Base-by-base conservation (phyloP, 2,113 vertebrate genomes). In the Struthidea cinerea region DNA sequence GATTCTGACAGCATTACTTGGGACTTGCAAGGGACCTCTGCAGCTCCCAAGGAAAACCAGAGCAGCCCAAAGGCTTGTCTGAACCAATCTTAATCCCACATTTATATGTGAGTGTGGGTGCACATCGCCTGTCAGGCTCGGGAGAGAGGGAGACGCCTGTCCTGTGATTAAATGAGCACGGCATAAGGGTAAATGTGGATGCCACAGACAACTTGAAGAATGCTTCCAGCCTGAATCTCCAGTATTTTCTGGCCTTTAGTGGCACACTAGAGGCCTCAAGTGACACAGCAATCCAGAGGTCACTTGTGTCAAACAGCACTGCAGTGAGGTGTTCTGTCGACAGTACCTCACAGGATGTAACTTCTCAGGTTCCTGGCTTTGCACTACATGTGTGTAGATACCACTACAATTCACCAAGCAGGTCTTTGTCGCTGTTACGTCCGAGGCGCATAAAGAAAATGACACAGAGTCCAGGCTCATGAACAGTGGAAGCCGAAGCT, bases 1-100 rank as follows among this genome's bases (percentile, higher is more conserved):
- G 61, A 17, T 24, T 30, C 32, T 75, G 33, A 32, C n/a, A 55
- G 37, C 42, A 19, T 13, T 3, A 0, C 13, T 23, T 1, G 7
- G 39, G 30, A 44, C 8, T 55, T 61, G 19, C 1, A 7, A 80
- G 63, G 33, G 35, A 37, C 32, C 28, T 39, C 46, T 63, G 57
- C 35, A 37, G 37, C 33, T 70, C 50, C 41, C 74, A 65, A 32
- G 32, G n/a, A 42, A 30, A 56, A 75, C 26, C 42, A 53, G 42
- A 68, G 42, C 60, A 56, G 53, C 35, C 28, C 69, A 78, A 87
- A 77, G 18, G 15, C 16, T 70, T 1, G 0, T 15, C 19, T 35
- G 37, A 26, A 60, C 24, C 59, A n/a, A 22, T 24, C 13, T 24
- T 8, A 41, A 32, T 41, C n/a, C 8, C 61, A n/a, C 8, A 12